A percentile compares a stretch with the other conserved stretches of the same genome.
Evolutionary conservation across 2,797 vertebrate genomes (phyloP).

Genomic region (Sciurus vulgaris): DNA sequence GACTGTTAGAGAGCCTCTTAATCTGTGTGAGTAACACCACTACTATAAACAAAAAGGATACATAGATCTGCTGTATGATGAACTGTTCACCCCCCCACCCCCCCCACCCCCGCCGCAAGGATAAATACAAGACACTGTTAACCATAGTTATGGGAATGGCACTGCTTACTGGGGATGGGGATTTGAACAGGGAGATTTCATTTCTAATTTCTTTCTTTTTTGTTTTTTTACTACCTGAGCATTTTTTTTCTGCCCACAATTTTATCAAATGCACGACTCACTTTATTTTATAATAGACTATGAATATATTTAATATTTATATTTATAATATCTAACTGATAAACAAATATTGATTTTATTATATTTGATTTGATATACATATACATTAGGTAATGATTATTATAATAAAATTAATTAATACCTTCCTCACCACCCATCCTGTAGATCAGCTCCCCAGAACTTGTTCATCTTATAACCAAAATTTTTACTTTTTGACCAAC

Average conservation of each 20-base stretch:
- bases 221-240: too few relatives aligned
- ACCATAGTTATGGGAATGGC: neutral
- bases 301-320: neutral
- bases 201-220: neutral
- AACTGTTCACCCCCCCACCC: neutral
- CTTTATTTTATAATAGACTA: constrained; percentile 31
- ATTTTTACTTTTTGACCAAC: neutral
- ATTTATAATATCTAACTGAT: neutral
- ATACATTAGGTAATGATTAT: neutral
- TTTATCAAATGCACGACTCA: constrained; percentile 13
- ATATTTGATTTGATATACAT: neutral
- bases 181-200: constrained; percentile 16
- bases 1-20: neutral
- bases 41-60: neutral
- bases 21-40: neutral
- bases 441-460: neutral
- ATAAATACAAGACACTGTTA: neutral
- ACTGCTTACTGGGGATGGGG: neutral
- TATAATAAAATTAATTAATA: neutral
- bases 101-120: too few relatives aligned
- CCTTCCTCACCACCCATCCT: neutral
- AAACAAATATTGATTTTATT: neutral
- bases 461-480: too few relatives aligned
- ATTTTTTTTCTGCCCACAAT: neutral
- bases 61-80: neutral